phyloP scores from a whole-genome alignment of 2,113 vertebrate genomes.

The Amphiprion ocellaris region DNA sequence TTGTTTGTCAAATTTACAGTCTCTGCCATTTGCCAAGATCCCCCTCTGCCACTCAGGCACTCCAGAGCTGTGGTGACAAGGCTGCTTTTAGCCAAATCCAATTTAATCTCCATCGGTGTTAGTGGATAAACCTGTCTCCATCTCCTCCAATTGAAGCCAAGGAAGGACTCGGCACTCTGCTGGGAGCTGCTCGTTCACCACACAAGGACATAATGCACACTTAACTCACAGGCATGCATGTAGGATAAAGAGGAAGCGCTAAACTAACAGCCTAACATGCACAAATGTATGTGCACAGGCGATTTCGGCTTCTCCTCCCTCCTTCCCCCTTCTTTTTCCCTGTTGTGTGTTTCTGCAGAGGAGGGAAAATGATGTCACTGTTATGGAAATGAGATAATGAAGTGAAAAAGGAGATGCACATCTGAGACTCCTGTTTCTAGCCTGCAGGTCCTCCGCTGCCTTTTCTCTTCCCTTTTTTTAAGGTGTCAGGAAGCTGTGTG shows the following conservation, averaged over 20 bases:
- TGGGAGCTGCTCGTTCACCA: conserved; percentile 52
- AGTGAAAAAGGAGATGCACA: conserved; percentile 40
- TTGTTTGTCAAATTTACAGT: conserved; percentile 77
- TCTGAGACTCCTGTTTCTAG: conserved; percentile 42
- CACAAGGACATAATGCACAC: conserved; percentile 44
- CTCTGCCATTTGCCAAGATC: conserved; percentile 59
- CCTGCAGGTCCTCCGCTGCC: conserved; percentile 31
- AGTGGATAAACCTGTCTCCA: conserved; percentile 72
- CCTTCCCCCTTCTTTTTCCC: conserved; percentile 5
- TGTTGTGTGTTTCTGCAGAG: conserved; percentile 33
- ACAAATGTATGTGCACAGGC: neutral
- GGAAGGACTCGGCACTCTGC: conserved; percentile 43
- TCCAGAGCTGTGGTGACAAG: conserved; percentile 67
- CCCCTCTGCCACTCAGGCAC: conserved; percentile 65
- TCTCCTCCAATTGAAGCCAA: conserved; percentile 46
- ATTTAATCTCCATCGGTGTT: conserved; percentile 74
- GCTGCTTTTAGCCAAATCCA: conserved; percentile 77
- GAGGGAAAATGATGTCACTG: conserved; percentile 52
- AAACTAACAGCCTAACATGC: conserved; percentile 25
- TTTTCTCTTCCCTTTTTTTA: neutral
- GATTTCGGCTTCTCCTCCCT: neutral
- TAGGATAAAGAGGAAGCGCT: conserved; percentile 4
- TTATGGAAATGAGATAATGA: conserved; percentile 58
- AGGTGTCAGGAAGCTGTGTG: conserved; percentile 25
- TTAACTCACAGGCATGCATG: neutral